These are phyloP conservation scores for Molossus molossus DNA, from an alignment of 2,797 vertebrate genomes.

Conservation along the genomic window DNA sequence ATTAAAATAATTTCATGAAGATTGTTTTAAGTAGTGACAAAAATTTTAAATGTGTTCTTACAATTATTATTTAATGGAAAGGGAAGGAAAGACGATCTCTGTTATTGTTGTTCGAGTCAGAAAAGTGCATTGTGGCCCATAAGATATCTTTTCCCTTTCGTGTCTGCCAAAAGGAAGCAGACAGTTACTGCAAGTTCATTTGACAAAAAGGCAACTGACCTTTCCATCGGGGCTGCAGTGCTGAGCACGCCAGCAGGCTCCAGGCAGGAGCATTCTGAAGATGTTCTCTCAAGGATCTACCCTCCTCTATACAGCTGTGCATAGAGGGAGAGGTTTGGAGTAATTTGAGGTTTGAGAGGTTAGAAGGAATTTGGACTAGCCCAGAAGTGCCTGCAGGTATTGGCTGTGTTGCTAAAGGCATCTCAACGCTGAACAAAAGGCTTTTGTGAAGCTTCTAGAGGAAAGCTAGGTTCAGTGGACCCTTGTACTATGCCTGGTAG, in stretches of 20 bases:
- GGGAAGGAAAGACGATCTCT: neutral
- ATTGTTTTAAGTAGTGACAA: constrained; percentile 55
- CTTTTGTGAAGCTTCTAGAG: constrained; percentile 43
- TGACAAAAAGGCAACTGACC: constrained; percentile 38
- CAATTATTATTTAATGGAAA: constrained; percentile 9
- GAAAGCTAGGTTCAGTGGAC: constrained; percentile 47
- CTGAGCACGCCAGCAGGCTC: neutral
- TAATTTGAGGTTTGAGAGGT: neutral
- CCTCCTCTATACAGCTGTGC: constrained; percentile 5
- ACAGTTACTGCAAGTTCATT: neutral
- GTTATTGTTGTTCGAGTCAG: neutral
- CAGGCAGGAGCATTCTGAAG: neutral
- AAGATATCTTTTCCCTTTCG: neutral
- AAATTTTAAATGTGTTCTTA: neutral
- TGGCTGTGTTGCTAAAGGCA: constrained; percentile 74
- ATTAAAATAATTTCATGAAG: constrained; percentile 56
- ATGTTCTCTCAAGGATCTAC: neutral
- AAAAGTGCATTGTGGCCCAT: neutral
- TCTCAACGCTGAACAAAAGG: constrained; percentile 54
- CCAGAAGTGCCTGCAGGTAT: constrained; percentile 71
- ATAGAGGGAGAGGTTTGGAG: neutral
- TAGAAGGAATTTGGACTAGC: constrained; percentile 45
- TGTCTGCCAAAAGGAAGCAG: constrained; percentile 41
- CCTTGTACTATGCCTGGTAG: neutral
- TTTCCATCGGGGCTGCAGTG: neutral